phyloP scores from a whole-genome alignment of 2,113 vertebrate species.

The Toxotes chatareus region DNA sequence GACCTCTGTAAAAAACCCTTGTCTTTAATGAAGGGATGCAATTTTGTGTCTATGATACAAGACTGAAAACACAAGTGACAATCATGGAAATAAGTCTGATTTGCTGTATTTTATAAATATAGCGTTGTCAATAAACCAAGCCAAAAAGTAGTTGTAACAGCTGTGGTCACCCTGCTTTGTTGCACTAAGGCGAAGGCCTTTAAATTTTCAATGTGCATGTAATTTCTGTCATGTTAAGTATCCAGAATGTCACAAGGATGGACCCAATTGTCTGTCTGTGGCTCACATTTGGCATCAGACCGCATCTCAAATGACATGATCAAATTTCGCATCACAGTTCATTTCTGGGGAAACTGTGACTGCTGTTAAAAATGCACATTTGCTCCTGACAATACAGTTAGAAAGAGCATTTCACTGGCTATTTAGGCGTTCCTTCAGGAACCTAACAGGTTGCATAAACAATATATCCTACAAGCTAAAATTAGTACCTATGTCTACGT shows the following conservation, averaged over 20 bases:
- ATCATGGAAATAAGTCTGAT: too few species aligned
- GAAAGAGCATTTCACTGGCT: not conserved
- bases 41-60: too few species aligned
- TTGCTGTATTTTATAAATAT: too few species aligned
- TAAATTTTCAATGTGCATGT: slow-evolving; percentile 12
- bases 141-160: not conserved
- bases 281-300: slow-evolving; percentile 27
- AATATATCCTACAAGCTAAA: not conserved
- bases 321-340: slow-evolving; percentile 26
- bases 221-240: slow-evolving; percentile 22
- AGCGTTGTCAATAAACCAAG: too few species aligned
- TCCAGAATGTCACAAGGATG: slow-evolving; percentile 37
- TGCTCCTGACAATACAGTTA: not conserved
- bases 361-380: slow-evolving; percentile 9
- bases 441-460: not conserved
- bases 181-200: slow-evolving; percentile 9
- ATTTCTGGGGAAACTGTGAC: slow-evolving; percentile 5
- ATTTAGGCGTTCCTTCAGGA: not conserved
- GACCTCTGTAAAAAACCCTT: too few species aligned
- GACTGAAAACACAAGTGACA: too few species aligned
- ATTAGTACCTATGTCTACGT: not conserved
- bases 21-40: too few species aligned
- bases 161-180: slow-evolving; percentile 4
- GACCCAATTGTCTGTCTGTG: slow-evolving; percentile 38
- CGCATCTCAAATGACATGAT: slow-evolving; percentile 43